Evolutionary conservation across 2,113 vertebrate species (phyloP), one percentile per base, ranked within the genome.

Genomic region (Nesogale talazaci): DNA sequence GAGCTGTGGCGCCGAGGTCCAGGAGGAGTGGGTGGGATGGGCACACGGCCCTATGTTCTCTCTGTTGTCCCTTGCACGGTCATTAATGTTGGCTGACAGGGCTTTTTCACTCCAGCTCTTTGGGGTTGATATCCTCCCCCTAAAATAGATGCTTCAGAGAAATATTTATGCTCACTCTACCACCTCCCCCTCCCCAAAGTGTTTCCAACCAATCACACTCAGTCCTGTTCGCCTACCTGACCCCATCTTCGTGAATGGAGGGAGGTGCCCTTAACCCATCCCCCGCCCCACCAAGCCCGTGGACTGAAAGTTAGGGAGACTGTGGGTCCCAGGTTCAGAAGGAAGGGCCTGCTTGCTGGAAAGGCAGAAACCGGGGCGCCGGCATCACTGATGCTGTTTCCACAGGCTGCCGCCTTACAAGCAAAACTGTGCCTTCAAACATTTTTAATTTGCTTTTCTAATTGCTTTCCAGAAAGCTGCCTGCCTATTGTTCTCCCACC

Each of bases 371-470:
- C 6, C 27, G 15, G 23, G 20, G 22, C 5, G 20, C 3, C n/a
- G 15, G 3, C 0, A 7, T 3, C 6, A 25, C 31, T 12, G 8
- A 4, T 5, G 4, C 46, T 52, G 46, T 11, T 0, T 59, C 61
- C 38, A 38, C 2, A 2, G 38, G 31, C 81, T 7, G 6, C 59
- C 5, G 9, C 11, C 20, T 27, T 0, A 5, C 22, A 42, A 88
- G 34, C 16, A 46, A 25, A 22, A 20, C 2, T 61, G 20, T 23
- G 27, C 11, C 7, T 61, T 19, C 63, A n/a, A 6, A 34, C 17
- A 38, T 40, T 42, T 38, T 15, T 42, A 86, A 40, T 36, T 34
- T 79, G 69, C 67, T 78, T 57, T 36, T 8, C 12, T 23, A 65
- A 78, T 22, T 63, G 20, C 27, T 65, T 74, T 65, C 77, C 19